Conservation (phyloP, 2,888 invertebrate species). For the Drosophila gaucha region DNA sequence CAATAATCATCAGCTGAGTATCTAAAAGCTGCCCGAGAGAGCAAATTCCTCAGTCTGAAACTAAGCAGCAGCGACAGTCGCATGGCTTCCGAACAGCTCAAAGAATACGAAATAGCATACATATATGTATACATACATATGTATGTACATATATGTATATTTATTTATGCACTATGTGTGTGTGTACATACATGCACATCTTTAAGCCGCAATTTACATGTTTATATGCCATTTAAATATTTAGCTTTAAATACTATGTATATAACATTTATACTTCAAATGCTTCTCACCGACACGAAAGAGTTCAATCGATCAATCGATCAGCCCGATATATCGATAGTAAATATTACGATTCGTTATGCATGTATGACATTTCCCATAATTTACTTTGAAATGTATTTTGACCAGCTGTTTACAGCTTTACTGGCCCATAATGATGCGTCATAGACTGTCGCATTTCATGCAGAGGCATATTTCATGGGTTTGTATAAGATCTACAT, state of each 20-base stretch:
- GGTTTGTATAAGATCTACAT: conserved; percentile 11
- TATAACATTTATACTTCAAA: no score
- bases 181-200: background rate
- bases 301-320: conserved; percentile 25
- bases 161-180: background rate
- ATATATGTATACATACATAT: background rate
- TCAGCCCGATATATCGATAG: conserved; percentile 26
- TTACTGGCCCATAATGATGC: conserved; percentile 35
- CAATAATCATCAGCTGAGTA: conserved; percentile 48
- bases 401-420: conserved; percentile 38
- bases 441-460: conserved; percentile 39
- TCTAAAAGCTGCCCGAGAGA: conserved; percentile 26
- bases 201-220: background rate
- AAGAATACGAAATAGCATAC: conserved; percentile 11
- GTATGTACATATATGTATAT: background rate
- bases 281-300: conserved; percentile 33
- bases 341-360: background rate
- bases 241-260: no score
- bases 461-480: conserved; percentile 31
- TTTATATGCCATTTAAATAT: no score
- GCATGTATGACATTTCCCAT: background rate
- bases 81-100: conserved; percentile 69
- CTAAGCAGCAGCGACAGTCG: conserved; percentile 44
- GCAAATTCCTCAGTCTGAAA: conserved; percentile 46
- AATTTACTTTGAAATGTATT: conserved; percentile 17